Percentiles rank a stretch among this genome's conserved stretches.
phyloP scores from a whole-genome alignment of 2,888 invertebrate species.

The Zaprionus bogoriensis region DNA sequence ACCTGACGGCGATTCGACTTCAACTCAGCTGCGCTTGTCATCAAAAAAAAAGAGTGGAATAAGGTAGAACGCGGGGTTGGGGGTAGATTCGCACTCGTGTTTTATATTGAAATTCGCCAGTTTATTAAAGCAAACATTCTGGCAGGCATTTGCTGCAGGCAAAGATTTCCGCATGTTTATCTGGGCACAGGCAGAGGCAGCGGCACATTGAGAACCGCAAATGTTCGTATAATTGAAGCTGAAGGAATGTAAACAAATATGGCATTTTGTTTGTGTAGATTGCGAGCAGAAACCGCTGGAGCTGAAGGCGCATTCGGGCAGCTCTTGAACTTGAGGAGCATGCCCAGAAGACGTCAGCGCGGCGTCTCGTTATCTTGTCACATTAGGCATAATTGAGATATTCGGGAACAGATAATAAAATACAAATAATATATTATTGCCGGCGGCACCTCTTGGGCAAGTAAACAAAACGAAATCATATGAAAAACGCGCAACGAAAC shows the following conservation, averaged over 20 bases:
- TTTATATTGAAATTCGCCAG: constrained; percentile 16
- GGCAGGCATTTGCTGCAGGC: neutral
- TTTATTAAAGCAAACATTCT: constrained; percentile 18
- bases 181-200: constrained; percentile 13
- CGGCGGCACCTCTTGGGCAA: constrained; percentile 36
- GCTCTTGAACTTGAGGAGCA: constrained; percentile 42
- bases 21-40: no score
- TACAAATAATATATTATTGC: constrained; percentile 20
- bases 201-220: no score
- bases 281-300: constrained; percentile 26
- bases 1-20: no score
- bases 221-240: constrained; percentile 9
- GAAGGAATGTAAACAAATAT: constrained; percentile 48
- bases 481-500: constrained; percentile 23
- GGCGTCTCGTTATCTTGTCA: constrained; percentile 6
- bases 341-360: constrained; percentile 5
- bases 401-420: constrained; percentile 3
- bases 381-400: constrained; percentile 18
- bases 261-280: constrained; percentile 41
- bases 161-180: constrained; percentile 44
- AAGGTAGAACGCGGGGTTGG: no score
- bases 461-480: constrained; percentile 48
- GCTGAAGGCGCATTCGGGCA: constrained; percentile 25
- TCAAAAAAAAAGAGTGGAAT: no score
- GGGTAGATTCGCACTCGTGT: no score